Evolutionary conservation across 2,113 vertebrate species (phyloP).

Genomic region (Pheucticus melanocephalus): DNA sequence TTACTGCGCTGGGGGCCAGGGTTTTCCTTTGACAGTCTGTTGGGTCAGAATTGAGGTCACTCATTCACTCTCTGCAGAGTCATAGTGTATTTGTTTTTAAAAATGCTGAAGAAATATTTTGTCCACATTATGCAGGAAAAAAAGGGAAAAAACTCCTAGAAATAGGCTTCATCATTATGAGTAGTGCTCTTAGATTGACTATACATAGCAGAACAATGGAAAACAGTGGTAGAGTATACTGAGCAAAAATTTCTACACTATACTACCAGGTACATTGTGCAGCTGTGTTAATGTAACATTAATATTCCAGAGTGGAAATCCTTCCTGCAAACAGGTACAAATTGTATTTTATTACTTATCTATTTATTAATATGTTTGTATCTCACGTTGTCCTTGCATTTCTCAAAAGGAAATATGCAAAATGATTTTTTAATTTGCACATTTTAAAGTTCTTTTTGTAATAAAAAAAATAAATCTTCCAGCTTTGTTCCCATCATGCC

Average conservation of each 20-base stretch:
- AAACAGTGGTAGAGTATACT: neutral
- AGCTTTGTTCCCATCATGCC: neutral
- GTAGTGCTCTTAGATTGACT: neutral
- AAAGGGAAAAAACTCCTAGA: fast-evolving
- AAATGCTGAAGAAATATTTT: neutral
- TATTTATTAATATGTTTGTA: neutral
- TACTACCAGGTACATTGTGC: neutral
- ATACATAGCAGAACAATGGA: neutral
- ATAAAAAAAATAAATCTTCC: neutral
- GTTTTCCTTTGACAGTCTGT: neutral
- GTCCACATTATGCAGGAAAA: neutral
- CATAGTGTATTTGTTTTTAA: neutral
- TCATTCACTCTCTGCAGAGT: neutral
- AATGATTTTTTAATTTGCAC: neutral
- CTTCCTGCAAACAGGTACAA: neutral
- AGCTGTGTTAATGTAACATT: neutral
- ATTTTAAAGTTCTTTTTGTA: neutral
- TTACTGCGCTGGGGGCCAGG: neutral
- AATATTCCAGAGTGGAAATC: neutral
- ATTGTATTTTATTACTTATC: neutral
- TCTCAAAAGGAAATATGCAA: neutral
- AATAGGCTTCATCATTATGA: neutral
- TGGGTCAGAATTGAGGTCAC: neutral
- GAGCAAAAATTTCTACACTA: neutral
- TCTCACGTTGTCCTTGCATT: neutral